Evolutionary conservation across 2,888 invertebrate genomes (phyloP).

Genomic region (Anodontia alba): DNA sequence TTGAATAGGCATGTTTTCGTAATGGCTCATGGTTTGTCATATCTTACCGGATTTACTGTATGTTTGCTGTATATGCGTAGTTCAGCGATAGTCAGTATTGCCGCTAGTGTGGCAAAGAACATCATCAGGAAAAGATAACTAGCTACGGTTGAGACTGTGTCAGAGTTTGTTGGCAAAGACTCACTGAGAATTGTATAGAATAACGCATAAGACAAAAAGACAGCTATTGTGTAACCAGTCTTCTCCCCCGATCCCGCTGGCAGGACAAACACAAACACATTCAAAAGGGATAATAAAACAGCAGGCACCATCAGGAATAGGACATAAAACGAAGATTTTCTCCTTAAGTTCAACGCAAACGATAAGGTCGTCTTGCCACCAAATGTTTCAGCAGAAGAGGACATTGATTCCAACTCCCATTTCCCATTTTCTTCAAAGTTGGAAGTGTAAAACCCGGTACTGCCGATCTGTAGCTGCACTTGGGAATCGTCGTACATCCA

Average conservation of each 20-base stretch:
- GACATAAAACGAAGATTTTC: conserved; percentile 54
- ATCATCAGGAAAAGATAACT: conserved; percentile 60
- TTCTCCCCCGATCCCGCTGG: conserved; percentile 59
- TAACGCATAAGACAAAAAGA: conserved; percentile 58
- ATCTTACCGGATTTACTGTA: background rate
- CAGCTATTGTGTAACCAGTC: conserved; percentile 52
- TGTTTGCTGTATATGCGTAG: conserved; percentile 52
- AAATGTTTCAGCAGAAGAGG: conserved; percentile 26
- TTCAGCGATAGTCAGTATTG: conserved; percentile 51
- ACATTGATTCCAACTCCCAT: conserved; percentile 52
- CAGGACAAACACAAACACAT: conserved; percentile 56
- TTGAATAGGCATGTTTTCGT: no score
- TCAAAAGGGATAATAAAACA: conserved; percentile 46
- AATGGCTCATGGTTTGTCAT: no score
- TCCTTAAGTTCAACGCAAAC: conserved; percentile 43
- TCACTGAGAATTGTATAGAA: conserved; percentile 60
- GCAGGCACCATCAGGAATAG: conserved; percentile 54
- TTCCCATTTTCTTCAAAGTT: conserved; percentile 62
- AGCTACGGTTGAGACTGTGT: conserved; percentile 52
- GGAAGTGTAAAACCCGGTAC: conserved; percentile 45
- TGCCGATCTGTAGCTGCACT: conserved; percentile 37
- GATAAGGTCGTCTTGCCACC: conserved; percentile 43
- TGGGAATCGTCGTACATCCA: conserved; percentile 52
- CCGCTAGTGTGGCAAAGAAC: conserved; percentile 53
- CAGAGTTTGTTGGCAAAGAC: conserved; percentile 55